These are phyloP conservation scores for Altica lythri DNA, from an alignment of 2,888 invertebrate genomes.

Conservation along the genomic window DNA sequence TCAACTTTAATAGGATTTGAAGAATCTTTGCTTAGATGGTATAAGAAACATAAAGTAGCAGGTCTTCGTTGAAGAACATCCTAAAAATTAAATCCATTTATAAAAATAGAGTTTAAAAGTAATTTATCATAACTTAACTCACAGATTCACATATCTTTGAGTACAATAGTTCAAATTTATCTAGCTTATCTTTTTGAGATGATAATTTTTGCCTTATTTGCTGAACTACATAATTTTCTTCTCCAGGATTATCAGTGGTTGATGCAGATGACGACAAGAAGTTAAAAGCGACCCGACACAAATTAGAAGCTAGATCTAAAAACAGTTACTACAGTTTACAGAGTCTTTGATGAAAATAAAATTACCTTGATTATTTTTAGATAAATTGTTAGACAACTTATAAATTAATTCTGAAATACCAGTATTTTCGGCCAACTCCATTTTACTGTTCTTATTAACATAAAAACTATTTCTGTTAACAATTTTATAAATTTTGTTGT, in stretches of 20 bases:
- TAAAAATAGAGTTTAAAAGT: not conserved
- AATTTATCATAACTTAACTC: slow-evolving; percentile 25
- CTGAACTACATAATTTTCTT: slow-evolving; percentile 46
- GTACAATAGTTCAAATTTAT: slow-evolving; percentile 51
- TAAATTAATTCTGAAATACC: slow-evolving; percentile 43
- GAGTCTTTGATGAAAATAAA: not conserved
- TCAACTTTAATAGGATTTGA: slow-evolving; percentile 28
- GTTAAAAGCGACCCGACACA: slow-evolving; percentile 42
- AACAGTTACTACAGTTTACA: slow-evolving; percentile 20
- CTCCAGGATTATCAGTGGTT: slow-evolving; percentile 36
- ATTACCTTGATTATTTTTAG: slow-evolving; percentile 49
- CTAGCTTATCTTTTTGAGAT: slow-evolving; percentile 43
- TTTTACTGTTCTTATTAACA: slow-evolving; percentile 18
- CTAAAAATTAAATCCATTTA: slow-evolving; percentile 38
- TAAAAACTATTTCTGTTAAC: not conserved
- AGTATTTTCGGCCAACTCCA: slow-evolving; percentile 35
- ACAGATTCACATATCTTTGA: slow-evolving; percentile 51
- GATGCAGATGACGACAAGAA: slow-evolving; percentile 41
- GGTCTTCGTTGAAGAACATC: slow-evolving; percentile 48
- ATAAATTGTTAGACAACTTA: slow-evolving; percentile 52
- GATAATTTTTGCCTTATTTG: slow-evolving; percentile 45
- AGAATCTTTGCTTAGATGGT: slow-evolving; percentile 39
- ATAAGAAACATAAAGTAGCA: slow-evolving; percentile 48
- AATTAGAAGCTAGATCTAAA: slow-evolving; percentile 45
- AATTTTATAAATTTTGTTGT: slow-evolving; percentile 10